Conservation (phyloP, 2,113 vertebrate genomes). For the Indicator maculatus region DNA sequence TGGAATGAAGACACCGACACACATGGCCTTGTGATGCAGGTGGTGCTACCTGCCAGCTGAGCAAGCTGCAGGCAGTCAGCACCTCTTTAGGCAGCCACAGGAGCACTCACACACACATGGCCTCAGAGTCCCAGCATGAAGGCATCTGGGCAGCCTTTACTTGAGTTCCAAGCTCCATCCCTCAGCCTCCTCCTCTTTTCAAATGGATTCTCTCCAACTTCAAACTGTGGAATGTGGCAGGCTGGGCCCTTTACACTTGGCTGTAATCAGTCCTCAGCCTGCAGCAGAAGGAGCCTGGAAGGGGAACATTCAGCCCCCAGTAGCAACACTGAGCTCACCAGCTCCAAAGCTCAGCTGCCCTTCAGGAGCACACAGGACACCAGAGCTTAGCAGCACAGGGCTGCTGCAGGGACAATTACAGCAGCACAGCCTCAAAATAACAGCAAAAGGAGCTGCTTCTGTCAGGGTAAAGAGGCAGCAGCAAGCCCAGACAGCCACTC, state of each 20-base stretch:
- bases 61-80: neutral
- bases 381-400: neutral
- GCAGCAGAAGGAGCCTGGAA: slow-evolving; percentile 57
- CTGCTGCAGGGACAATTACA: neutral
- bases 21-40: neutral
- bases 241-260: slow-evolving; percentile 64
- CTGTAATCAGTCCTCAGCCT: slow-evolving; percentile 66
- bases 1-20: neutral
- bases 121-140: neutral
- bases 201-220: slow-evolving; percentile 73
- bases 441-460: neutral
- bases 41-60: neutral
- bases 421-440: neutral
- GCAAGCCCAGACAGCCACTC: slow-evolving; percentile 10
- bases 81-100: neutral
- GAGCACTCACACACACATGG: neutral
- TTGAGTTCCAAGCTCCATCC: slow-evolving; percentile 17
- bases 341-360: slow-evolving; percentile 15
- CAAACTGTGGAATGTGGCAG: slow-evolving; percentile 64
- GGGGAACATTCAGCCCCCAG: slow-evolving; percentile 70
- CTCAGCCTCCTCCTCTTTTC: slow-evolving; percentile 53
- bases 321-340: slow-evolving; percentile 39
- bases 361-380: neutral
- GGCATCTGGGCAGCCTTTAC: slow-evolving; percentile 49
- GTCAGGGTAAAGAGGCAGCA: neutral